A percentile compares a stretch with the other conserved stretches of the same genome.
phyloP scores from a whole-genome alignment of 2,888 invertebrate genomes.

The Drosophila niveifrons region DNA sequence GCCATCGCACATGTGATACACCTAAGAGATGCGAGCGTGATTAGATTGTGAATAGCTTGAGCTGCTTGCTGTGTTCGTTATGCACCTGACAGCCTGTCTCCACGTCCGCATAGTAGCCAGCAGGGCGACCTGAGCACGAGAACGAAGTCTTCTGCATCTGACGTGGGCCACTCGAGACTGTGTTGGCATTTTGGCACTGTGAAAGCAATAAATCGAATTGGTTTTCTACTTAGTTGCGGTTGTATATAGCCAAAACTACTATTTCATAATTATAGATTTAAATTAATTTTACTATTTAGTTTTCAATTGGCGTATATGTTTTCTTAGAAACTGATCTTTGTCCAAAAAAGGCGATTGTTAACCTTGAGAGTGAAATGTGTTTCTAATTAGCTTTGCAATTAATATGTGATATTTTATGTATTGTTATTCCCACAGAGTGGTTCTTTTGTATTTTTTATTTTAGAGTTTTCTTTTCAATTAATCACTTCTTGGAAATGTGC shows the following conservation, averaged over 20 bases:
- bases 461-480: no score
- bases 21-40: constrained; percentile 85
- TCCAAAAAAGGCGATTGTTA: neutral
- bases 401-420: no score
- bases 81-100: constrained; percentile 91
- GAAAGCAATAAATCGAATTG: neutral
- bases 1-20: constrained; percentile 93
- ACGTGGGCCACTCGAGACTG: constrained; percentile 17
- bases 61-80: neutral
- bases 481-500: no score
- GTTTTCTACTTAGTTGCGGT: neutral
- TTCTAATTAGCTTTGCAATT: neutral
- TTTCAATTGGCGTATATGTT: neutral
- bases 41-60: neutral
- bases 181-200: constrained; percentile 54
- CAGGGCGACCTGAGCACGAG: constrained; percentile 88
- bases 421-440: no score
- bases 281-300: neutral
- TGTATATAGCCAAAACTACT: neutral
- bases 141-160: constrained; percentile 87
- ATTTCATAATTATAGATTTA: neutral
- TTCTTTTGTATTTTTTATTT: no score
- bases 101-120: constrained; percentile 92
- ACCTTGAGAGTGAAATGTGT: neutral
- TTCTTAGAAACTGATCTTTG: neutral